Evolutionary conservation across 2,113 vertebrate genomes (phyloP), one percentile per base, ranked within the genome.

Genomic region (Cnemophilus loriae): DNA sequence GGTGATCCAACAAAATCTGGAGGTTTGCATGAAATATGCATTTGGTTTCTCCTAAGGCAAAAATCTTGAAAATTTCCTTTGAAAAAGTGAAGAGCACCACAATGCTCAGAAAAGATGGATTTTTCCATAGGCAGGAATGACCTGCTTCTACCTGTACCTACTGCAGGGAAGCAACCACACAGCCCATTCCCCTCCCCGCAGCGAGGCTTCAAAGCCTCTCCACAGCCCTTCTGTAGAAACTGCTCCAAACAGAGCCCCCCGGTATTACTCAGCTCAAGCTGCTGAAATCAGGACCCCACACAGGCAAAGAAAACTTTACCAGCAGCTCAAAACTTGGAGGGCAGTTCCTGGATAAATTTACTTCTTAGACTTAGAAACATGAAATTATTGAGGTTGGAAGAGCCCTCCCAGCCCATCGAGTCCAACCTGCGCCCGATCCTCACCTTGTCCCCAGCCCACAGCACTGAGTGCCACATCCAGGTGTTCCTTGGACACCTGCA

Each of bases 41-140:
- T 83, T 80, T 55, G 75, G 67, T 53, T 93, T 92, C 82, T 93
- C 90, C 90, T n/a, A 47, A 79, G 90, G 92, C 92, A 97, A 83
- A 91, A 90, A 70, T 47, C 12, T 55, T 30, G 22, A 70, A 27
- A 9, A 57, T 67, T 77, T 91, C 78, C 52, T 84, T 80, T 90
- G 55, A 88, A 83, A 82, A 78, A 83, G 39, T 9, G 50, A 79
- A 56, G 61, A 91, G 64, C 57, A 46, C 1, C 64, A 60, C 24
- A 42, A 11, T 1, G 27, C 78, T 82, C 33, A 61, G 84, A 35
- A 39, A 49, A 69, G 57, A 64, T 7, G 41, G 15, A 42, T 80
- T 96, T 87, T 76, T 73, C 94, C 59, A 16, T 1, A 32, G 78
- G 91, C 60, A 84, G 84, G 60, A 69, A 28, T 33, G 67, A 91